Percentiles rank a stretch among this genome's conserved stretches.
phyloP scores from a whole-genome alignment of 1,140 invertebrate species.

The Apis laboriosa region DNA sequence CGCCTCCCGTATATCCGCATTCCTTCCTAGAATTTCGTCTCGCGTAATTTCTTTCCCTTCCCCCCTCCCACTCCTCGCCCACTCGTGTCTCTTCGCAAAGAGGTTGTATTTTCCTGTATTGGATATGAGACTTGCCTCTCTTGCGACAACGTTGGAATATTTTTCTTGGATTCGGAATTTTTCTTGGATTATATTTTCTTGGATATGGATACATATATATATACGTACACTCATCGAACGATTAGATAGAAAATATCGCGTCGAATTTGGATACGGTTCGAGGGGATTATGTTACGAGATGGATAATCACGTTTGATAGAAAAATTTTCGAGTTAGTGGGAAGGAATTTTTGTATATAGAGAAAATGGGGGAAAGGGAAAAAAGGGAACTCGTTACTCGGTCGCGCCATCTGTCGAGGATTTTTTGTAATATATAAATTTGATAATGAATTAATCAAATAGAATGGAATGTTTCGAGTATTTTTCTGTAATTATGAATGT shows the following conservation, averaged over 20 bases:
- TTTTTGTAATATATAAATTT: too few species aligned
- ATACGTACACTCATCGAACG: not conserved
- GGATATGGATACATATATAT: not conserved
- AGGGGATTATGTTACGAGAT: too few species aligned
- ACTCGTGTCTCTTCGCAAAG: not conserved
- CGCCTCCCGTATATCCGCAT: conserved; percentile 22
- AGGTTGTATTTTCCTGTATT: conserved; percentile 35
- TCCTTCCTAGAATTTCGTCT: conserved; percentile 38
- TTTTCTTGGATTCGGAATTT: conserved; percentile 10
- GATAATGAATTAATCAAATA: too few species aligned
- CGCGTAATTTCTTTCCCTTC: conserved; percentile 35
- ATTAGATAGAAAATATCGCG: not conserved
- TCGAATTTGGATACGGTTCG: too few species aligned
- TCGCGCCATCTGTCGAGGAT: too few species aligned
- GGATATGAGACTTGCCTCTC: conserved; percentile 30
- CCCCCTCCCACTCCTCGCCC: not conserved
- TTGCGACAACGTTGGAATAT: not conserved
- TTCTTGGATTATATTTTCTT: not conserved
- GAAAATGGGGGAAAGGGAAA: too few species aligned
- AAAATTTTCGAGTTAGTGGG: too few species aligned
- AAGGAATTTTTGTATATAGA: too few species aligned
- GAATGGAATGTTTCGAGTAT: too few species aligned
- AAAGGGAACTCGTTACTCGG: too few species aligned
- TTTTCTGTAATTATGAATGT: too few species aligned
- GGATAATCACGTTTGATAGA: too few species aligned